A percentile compares a stretch with the other conserved stretches of the same genome.
Conservation (phyloP, 2,113 vertebrate species). For the Heterocephalus glaber region DNA sequence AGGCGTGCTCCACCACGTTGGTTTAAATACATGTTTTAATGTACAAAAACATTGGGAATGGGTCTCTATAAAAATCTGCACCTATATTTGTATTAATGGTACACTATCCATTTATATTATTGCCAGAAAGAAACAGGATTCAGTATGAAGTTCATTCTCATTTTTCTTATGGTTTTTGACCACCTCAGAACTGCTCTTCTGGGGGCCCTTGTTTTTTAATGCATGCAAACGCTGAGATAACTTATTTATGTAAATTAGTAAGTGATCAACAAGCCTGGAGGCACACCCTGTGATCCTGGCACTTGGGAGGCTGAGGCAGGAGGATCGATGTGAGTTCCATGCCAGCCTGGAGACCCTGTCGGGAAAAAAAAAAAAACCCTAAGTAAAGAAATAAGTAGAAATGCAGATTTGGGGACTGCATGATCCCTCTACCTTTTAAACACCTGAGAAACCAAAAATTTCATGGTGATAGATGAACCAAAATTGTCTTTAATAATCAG, state of each 20-base stretch:
- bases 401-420: neutral
- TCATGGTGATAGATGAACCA: neutral
- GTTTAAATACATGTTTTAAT: neutral
- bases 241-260: neutral
- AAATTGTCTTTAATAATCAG: neutral
- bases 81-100: neutral
- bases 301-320: neutral
- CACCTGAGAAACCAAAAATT: neutral
- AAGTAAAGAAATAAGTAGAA: neutral
- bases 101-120: neutral
- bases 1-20: neutral
- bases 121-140: neutral
- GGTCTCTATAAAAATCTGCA: neutral
- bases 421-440: neutral
- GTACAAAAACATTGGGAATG: neutral
- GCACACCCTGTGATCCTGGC: neutral
- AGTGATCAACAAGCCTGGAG: neutral
- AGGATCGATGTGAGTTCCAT: neutral
- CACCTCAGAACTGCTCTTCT: neutral
- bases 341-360: neutral
- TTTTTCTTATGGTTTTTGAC: neutral
- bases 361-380: too few species aligned
- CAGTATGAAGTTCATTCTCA: neutral
- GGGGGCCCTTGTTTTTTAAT: neutral
- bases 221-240: neutral